Percentiles rank a stretch among this genome's conserved stretches.
phyloP scores from a whole-genome alignment of 37 sponge, comb jelly and placozoan species.

The Tethya wilhelma region DNA sequence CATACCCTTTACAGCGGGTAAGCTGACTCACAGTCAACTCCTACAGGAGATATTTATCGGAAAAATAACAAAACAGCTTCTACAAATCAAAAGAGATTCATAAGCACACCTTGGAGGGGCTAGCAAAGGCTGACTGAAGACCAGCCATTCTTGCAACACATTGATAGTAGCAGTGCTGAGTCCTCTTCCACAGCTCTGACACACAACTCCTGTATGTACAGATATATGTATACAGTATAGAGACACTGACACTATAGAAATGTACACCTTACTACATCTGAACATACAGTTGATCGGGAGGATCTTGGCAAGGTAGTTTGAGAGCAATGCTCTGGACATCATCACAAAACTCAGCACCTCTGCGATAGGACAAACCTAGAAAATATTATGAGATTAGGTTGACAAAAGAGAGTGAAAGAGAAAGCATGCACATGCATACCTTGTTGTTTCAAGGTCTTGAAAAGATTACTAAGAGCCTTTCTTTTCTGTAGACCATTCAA shows the following conservation, averaged over 20 bases:
- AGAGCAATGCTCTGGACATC: background rate
- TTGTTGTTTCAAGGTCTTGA: constrained; percentile 41
- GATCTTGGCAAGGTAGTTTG: constrained; percentile 14
- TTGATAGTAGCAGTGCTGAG: constrained; percentile 33
- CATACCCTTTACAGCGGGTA: constrained; percentile 39
- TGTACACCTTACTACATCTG: background rate
- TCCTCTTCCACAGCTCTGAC: background rate
- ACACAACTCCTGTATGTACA: background rate
- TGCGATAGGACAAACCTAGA: constrained; percentile 41
- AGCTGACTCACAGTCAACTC: constrained; percentile 32
- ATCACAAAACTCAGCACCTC: constrained; percentile 8
- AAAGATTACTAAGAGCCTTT: constrained; percentile 54
- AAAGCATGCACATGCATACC: constrained; percentile 34
- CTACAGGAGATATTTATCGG: constrained; percentile 8
- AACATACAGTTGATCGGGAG: constrained; percentile 3
- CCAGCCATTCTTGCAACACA: constrained; percentile 39
- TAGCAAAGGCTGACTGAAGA: constrained; percentile 30
- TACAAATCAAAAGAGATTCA: background rate
- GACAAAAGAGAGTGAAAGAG: background rate
- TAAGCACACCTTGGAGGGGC: constrained; percentile 60
- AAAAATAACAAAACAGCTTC: background rate
- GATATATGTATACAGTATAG: background rate
- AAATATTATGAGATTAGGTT: background rate
- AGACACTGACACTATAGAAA: background rate
- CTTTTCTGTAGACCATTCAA: constrained; percentile 29